Conservation (phyloP, 2,113 vertebrate species). For the Chinchilla lanigera region DNA sequence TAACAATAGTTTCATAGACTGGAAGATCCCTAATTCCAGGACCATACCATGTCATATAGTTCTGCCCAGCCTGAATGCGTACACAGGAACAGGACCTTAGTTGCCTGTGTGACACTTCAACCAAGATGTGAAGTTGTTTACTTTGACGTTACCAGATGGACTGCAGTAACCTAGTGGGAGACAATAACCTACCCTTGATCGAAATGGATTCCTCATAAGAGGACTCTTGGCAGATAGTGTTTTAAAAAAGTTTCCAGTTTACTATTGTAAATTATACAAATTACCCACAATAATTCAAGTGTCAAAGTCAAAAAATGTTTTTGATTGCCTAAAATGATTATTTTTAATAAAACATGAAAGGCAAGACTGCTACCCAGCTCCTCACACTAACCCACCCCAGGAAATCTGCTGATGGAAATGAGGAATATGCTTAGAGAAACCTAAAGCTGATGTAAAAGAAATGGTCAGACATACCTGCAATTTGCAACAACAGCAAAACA, state of each 20-base stretch:
- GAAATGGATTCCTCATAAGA: neutral
- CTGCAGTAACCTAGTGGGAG: neutral
- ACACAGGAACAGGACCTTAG: neutral
- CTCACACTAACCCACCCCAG: neutral
- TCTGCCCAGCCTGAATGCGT: neutral
- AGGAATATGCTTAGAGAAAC: neutral
- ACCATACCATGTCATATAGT: neutral
- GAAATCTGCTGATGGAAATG: neutral
- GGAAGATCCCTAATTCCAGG: neutral
- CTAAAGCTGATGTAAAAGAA: constrained; percentile 14
- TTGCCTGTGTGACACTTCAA: neutral
- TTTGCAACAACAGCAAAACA: neutral
- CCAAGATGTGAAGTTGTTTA: neutral
- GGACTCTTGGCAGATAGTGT: neutral
- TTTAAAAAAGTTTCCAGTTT: neutral
- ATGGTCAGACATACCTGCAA: neutral
- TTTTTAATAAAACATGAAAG: constrained; percentile 26
- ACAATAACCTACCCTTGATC: neutral
- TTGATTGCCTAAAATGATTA: neutral
- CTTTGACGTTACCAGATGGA: neutral
- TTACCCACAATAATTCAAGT: neutral
- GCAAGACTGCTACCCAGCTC: neutral
- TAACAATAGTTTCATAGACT: neutral
- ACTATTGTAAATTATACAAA: neutral
- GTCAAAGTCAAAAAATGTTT: neutral